Evolutionary conservation across 1,140 invertebrate species (phyloP), one percentile per base, ranked within the genome.

Genomic region (Papilio aristodemus): DNA sequence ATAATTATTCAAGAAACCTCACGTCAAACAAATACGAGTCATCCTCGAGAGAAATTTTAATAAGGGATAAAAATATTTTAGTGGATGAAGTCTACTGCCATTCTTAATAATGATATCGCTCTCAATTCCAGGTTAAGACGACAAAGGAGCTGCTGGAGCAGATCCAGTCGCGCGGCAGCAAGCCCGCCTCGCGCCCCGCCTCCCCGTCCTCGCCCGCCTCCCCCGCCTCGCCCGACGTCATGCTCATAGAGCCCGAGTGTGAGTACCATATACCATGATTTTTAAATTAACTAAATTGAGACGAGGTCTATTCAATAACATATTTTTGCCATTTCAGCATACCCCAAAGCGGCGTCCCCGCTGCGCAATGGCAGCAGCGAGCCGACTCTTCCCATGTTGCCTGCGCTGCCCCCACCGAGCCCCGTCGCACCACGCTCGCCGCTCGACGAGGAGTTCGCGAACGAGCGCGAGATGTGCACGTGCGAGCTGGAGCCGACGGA

Each of bases 231-330:
- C 79, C 80, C 14, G 90, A 90, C 74, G 89, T 92, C 71, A 86
- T 89, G 86, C 80, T 92, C 71, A 87, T 92, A 69, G 90, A 91
- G 73, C 86, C 87, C 6, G 90, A 92, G 68, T 67, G 89, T 87
- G 66, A 76, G 79, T 85, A 32, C 68, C 38, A 39, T 4, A 39
- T 39, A 1, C 38, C 38, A 39, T 39, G n/a, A n/a, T 4, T 13
- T 4, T 39, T 3, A 13, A 13, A 13, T 11, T 13, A n/a, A 13
- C 38, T 39, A 1, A 13, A 13, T 1, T 13, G 11, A 39, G 11
- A 4, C 4, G 4, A 39, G 38, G 13, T 4, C 10, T 11, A 59
- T 22, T 64, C 27, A 25, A 4, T 54, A 43, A 66, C 57, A 22
- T 67, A 54, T 58, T 11, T 70, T 27, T n/a, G 17, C 68, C 57